Evolutionary conservation across 2,113 vertebrate genomes (phyloP).

Genomic region (Gambusia affinis): DNA sequence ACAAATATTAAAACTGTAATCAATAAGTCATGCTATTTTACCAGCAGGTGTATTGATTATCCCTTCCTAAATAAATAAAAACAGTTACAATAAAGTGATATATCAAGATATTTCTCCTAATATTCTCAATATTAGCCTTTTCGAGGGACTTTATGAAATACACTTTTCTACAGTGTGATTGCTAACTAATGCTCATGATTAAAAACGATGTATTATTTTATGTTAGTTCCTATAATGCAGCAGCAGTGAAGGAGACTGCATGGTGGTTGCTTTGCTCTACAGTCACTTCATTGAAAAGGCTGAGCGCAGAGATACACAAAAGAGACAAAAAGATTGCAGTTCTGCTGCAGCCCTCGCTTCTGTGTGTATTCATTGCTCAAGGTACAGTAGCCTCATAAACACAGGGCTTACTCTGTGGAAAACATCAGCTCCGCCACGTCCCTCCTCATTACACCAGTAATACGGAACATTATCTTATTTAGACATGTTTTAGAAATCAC

Average conservation of each 20-base stretch:
- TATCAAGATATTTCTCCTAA: not conserved
- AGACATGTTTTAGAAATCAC: not conserved
- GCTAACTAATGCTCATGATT: not conserved
- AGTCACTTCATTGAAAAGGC: slow-evolving; percentile 1
- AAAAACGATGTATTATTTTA: not conserved
- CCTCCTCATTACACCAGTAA: not conserved
- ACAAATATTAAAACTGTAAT: too few relatives aligned
- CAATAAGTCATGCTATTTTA: too few relatives aligned
- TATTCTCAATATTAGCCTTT: not conserved
- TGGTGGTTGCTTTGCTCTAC: too few relatives aligned
- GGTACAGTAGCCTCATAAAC: not conserved
- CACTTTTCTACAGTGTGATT: not conserved
- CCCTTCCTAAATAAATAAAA: too few relatives aligned
- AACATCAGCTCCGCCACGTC: not conserved
- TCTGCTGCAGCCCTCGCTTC: not conserved
- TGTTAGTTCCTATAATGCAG: not conserved
- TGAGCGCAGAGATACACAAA: not conserved
- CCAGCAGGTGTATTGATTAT: too few relatives aligned
- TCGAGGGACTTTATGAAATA: not conserved
- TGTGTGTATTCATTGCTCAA: not conserved
- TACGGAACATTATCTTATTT: not conserved
- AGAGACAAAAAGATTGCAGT: not conserved
- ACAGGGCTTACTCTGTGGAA: not conserved
- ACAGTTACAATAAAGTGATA: not conserved
- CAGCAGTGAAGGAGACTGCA: not conserved